Evolutionary conservation across 2,888 invertebrate species (phyloP), one percentile per base, ranked within the genome.

Genomic region (Tipula helvola): DNA sequence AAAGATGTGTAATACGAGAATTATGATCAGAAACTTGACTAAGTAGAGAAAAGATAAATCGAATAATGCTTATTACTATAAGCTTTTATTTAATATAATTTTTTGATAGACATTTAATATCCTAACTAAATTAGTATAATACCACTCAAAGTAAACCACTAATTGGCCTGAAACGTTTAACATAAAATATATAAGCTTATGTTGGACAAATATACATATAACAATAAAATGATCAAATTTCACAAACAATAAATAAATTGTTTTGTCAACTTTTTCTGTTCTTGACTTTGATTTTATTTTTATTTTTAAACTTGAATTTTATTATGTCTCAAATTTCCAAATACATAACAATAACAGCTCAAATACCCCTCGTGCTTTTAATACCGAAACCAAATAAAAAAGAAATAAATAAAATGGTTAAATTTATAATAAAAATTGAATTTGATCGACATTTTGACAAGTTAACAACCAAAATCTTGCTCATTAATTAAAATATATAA

Each of bases 361-460:
- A 28, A 10, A 18, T 71, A 71, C 7, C 71, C 71, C 28, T 57
- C 7, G 57, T 57, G 57, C 57, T 7, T 71, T 18, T 7, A 28
- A 71, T 18, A 57, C 57, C 18, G 5, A 1, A 71, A 71, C 28
- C 28, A 18, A 28, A 71, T 28, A 71, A 10, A 10, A 18, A 16
- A 16, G 16, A 7, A 52, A 16, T 71, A 2, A 52, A 52, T n/a
- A 10, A 41, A 41, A 41, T 44, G 39, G 0, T 39, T 10, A 16
- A 52, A 52, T 52, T 52, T 52, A 12, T 44, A 44, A 16, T 57
- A 71, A 71, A 71, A 71, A 71, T 71, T 71, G 71, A 71, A 28
- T 71, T 71, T 71, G 71, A 71, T 71, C 71, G 71, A 71, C 71
- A 71, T 71, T 71, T 71, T 71, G 71, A 71, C 71, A 71, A 71